phyloP scores from a whole-genome alignment of 2,888 invertebrate genomes.

The Platynereis dumerilii region DNA sequence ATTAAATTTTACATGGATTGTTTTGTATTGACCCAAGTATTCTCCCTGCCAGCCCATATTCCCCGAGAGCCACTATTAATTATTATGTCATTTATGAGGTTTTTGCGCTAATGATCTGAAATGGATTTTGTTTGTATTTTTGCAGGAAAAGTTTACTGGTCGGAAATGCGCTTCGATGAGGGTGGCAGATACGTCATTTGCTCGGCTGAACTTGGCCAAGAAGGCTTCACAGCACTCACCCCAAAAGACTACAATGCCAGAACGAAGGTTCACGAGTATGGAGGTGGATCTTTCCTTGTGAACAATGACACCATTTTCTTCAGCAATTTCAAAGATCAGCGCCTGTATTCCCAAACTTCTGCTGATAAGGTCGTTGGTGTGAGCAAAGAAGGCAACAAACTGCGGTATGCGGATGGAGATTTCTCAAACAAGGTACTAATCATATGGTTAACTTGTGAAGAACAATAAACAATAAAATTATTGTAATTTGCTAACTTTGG shows the following conservation, averaged over 20 bases:
- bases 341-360: conserved; percentile 50
- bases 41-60: no score
- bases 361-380: conserved; percentile 43
- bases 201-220: conserved; percentile 40
- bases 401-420: conserved; percentile 53
- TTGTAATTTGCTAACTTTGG: no score
- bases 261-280: conserved; percentile 64
- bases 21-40: no score
- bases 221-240: conserved; percentile 45
- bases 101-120: no score
- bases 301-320: conserved; percentile 53
- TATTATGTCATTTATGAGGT: no score
- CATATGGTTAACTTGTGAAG: background rate
- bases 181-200: conserved; percentile 56
- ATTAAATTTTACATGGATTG: no score
- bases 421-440: conserved; percentile 42
- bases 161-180: conserved; percentile 52
- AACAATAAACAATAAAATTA: no score
- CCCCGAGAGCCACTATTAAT: no score
- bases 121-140: conserved; percentile 2
- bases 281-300: conserved; percentile 62
- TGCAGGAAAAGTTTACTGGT: conserved; percentile 56
- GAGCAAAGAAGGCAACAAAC: conserved; percentile 43
- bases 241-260: conserved; percentile 53
- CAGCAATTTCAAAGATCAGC: conserved; percentile 56